Conservation (phyloP, 2,888 invertebrate genomes). For the Agrochola litura region DNA sequence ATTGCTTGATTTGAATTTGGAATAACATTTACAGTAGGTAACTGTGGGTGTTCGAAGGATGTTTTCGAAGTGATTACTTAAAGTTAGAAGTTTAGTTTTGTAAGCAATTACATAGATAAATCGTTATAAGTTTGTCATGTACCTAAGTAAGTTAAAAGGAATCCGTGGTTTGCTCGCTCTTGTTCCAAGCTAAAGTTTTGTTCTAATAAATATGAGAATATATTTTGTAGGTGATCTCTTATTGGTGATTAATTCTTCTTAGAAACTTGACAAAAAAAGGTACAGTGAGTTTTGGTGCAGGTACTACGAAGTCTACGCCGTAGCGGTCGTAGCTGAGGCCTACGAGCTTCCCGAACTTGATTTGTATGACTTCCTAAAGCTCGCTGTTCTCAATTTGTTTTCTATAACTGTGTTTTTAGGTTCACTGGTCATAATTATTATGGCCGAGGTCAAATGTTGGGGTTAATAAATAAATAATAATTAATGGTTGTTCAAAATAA, state of each 20-base stretch:
- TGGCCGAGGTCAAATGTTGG: background rate
- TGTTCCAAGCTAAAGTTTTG: background rate
- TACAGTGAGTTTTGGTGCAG: background rate
- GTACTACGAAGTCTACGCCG: conserved; percentile 15
- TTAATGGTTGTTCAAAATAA: conserved; percentile 39
- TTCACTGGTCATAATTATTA: background rate
- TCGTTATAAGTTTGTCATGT: background rate
- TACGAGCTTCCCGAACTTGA: background rate
- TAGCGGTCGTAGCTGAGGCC: background rate
- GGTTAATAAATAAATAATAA: background rate
- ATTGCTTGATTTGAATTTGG: conserved; percentile 80
- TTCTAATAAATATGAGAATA: background rate
- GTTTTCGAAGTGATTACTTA: conserved; percentile 46
- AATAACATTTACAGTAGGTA: conserved; percentile 58
- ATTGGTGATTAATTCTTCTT: background rate
- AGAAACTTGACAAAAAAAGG: background rate
- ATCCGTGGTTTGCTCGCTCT: background rate
- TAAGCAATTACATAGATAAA: conserved; percentile 28
- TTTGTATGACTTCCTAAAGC: background rate
- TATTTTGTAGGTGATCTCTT: background rate
- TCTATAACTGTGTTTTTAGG: background rate
- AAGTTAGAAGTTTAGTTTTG: conserved; percentile 22
- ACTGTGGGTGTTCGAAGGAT: conserved; percentile 38
- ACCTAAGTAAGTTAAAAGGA: background rate
- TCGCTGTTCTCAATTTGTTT: background rate